Evolutionary conservation across 2,888 invertebrate species (phyloP).

Genomic region (Alcis repandata): DNA sequence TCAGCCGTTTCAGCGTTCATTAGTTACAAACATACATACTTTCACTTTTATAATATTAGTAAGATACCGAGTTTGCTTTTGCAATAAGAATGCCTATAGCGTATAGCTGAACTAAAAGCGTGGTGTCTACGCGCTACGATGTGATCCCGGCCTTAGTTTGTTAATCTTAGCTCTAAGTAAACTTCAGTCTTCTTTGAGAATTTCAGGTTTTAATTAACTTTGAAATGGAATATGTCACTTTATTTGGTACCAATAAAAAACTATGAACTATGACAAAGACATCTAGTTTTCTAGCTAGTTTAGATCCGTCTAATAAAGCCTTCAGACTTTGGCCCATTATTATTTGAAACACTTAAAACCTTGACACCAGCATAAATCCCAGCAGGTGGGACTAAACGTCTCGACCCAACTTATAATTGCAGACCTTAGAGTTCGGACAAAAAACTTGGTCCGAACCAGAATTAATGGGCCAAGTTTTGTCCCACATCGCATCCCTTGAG

Average conservation of each 20-base stretch:
- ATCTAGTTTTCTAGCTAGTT: no score
- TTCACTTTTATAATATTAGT: no score
- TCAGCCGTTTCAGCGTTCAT: no score
- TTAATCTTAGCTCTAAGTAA: neutral
- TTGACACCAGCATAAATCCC: neutral
- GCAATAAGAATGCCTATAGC: no score
- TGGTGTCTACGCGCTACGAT: neutral
- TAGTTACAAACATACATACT: no score
- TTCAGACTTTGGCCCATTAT: no score
- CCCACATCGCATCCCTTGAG: slow-evolving; percentile 9
- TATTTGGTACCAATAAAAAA: no score
- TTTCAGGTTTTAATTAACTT: slow-evolving; percentile 9
- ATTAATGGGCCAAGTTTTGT: slow-evolving; percentile 21
- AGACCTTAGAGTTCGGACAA: neutral
- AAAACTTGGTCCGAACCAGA: slow-evolving; percentile 5
- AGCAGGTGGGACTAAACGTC: neutral
- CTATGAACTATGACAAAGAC: no score
- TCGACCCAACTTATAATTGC: slow-evolving; percentile 15
- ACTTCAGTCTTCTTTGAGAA: neutral
- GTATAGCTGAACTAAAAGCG: neutral
- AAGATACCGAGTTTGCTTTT: no score
- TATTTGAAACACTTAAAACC: no score
- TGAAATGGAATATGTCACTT: neutral
- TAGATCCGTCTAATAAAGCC: no score
- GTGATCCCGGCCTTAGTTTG: neutral